phyloP scores from a whole-genome alignment of 2,888 invertebrate genomes.

The Schrankia costaestrigalis region DNA sequence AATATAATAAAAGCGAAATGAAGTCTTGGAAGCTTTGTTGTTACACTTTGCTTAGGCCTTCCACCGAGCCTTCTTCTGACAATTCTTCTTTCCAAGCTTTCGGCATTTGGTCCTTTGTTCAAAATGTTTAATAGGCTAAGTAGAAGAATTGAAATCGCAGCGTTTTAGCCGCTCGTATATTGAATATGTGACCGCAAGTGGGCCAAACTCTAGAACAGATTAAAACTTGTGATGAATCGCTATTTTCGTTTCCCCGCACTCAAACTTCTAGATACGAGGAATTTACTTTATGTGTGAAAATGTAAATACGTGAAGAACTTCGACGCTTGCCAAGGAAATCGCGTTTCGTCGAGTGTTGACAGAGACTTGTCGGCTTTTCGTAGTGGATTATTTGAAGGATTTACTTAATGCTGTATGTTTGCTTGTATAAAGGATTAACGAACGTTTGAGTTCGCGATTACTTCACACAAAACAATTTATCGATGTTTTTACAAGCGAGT shows the following conservation, averaged over 20 bases:
- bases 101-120: too few species aligned
- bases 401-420: constrained; percentile 70
- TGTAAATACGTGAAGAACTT: constrained; percentile 73
- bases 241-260: constrained; percentile 66
- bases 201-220: constrained; percentile 73
- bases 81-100: too few species aligned
- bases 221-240: constrained; percentile 78
- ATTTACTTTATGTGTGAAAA: constrained; percentile 76
- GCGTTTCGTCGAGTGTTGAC: constrained; percentile 69
- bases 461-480: constrained; percentile 44
- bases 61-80: too few species aligned
- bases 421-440: constrained; percentile 64
- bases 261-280: constrained; percentile 65
- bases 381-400: constrained; percentile 75
- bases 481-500: constrained; percentile 55
- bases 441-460: constrained; percentile 57
- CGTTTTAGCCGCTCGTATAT: constrained; percentile 19
- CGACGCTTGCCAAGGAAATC: constrained; percentile 65
- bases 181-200: constrained; percentile 48
- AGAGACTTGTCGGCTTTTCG: constrained; percentile 68
- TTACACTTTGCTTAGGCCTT: too few species aligned
- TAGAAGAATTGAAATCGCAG: constrained; percentile 4
- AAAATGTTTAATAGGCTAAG: too few species aligned
- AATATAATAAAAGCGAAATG: too few species aligned
- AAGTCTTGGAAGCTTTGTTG: too few species aligned